A percentile compares a stretch with the other conserved stretches of the same genome.
Evolutionary conservation across 2,113 vertebrate genomes (phyloP).

Genomic region (Prochilodus magdalenae): DNA sequence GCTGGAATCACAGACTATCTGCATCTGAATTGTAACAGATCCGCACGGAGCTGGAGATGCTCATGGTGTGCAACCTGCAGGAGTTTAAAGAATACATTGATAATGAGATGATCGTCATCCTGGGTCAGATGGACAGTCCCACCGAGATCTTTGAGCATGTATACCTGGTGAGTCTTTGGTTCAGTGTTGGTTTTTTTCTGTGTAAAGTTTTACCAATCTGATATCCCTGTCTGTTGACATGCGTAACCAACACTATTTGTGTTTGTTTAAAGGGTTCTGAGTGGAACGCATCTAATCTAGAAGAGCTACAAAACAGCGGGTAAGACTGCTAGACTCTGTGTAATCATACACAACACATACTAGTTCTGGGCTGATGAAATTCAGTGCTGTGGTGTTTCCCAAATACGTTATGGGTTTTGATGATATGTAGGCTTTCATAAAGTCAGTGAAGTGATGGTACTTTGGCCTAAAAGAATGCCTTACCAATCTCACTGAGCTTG

Average conservation of each 20-base stretch:
- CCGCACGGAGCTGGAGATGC: conserved; percentile 96
- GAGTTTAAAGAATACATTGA: conserved; percentile 99
- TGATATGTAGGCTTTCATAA: too few species aligned
- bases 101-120: conserved; percentile 97
- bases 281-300: conserved; percentile 97
- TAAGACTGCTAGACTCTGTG: conserved; percentile 70
- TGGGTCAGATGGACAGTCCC: conserved; percentile 98
- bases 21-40: conserved; percentile 77
- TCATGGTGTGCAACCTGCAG: conserved; percentile 95
- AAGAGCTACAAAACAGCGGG: conserved; percentile 97
- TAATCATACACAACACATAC: too few species aligned
- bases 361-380: too few species aligned
- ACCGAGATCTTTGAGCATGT: conserved; percentile 98
- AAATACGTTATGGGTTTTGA: too few species aligned
- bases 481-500: too few species aligned
- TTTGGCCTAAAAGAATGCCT: too few species aligned
- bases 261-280: conserved; percentile 86
- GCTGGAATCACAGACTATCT: not conserved
- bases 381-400: too few species aligned
- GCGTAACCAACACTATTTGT: conserved; percentile 37
- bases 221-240: not conserved
- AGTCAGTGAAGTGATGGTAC: too few species aligned
- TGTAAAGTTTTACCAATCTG: not conserved
- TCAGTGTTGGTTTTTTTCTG: not conserved
- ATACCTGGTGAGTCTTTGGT: conserved; percentile 84